phyloP scores from a whole-genome alignment of 2,888 invertebrate species.

The Buathra laborator region DNA sequence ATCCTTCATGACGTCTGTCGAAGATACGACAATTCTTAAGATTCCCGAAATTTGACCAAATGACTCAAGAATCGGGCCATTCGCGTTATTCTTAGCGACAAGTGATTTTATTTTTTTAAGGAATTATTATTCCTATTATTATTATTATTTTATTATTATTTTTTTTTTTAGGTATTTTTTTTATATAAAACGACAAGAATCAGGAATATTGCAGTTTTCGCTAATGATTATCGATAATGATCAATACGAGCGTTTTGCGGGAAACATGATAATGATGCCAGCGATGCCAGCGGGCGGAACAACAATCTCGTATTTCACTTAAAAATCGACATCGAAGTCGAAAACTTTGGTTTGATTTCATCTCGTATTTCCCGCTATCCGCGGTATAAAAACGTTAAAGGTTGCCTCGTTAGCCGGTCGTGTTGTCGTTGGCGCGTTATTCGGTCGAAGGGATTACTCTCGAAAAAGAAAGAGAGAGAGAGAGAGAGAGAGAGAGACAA shows the following conservation, averaged over 20 bases:
- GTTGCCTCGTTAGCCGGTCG: conserved; percentile 11
- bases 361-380: not conserved
- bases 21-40: too few relatives aligned
- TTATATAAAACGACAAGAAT: too few relatives aligned
- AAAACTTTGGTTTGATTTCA: not conserved
- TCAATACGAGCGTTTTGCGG: not conserved
- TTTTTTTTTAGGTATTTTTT: too few relatives aligned
- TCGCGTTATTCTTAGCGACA: too few relatives aligned
- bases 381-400: not conserved
- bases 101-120: too few relatives aligned
- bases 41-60: too few relatives aligned
- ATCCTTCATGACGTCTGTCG: too few relatives aligned
- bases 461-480: not conserved
- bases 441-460: not conserved
- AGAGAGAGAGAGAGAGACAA: too few relatives aligned
- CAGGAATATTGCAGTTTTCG: not conserved
- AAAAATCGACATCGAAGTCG: not conserved
- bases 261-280: not conserved
- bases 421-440: not conserved
- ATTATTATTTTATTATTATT: too few relatives aligned
- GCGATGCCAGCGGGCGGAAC: not conserved
- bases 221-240: not conserved
- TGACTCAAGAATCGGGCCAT: too few relatives aligned
- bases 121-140: too few relatives aligned
- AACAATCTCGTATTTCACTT: not conserved